Evolutionary conservation across 30 jellyfish, hydroid and myxozoan species (phyloP), one percentile per base, ranked within the genome.

Genomic region (Hydractinia echinata): DNA sequence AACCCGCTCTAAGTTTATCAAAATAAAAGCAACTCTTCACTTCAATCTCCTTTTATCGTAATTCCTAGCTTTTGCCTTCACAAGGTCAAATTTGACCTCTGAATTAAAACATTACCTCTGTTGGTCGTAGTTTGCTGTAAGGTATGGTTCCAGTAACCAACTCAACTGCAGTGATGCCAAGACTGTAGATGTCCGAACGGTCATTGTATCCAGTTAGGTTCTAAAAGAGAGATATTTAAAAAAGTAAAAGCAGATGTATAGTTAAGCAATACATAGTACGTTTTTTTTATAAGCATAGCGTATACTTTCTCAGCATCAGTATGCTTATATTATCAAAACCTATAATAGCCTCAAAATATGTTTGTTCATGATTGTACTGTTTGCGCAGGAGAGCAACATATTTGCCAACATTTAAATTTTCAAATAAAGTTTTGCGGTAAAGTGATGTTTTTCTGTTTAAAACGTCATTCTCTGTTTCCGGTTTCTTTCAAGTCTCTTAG

Each of bases 101-200:
- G 16, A 81, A 39, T 49, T 6, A 16, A 44, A 84, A 50, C 61
- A 11, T 4, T 15, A 92, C 98, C 96, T 92, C 94, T 16, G 96
- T 84, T 13, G 98, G 84, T 6, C 89, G 76, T 87, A 92, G 67
- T 61, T 85, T 88, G 6, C 87, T 73, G 72, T 80, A 92, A 19
- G 98, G 98, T 14, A 92, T 78, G 54, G 93, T 67, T 19, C 96
- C 98, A 8, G 98, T 80, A 4, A 85, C 82, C 48, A 92, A 95
- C 64, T 92, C 98, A 21, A 86, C 55, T 8, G 94, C 88, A 18
- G 96, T 79, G 4, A 92, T 86, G 6, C 98, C 98, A 53, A 92
- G 84, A 69, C 96, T 87, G 76, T 92, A 92, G 15, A 92, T 87
- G 69, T 92, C 98, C 48, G 98, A 86, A 53, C 72, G 76, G 52